phyloP scores from a whole-genome alignment of 1,140 invertebrate genomes.

The Luehdorfia chinensis region DNA sequence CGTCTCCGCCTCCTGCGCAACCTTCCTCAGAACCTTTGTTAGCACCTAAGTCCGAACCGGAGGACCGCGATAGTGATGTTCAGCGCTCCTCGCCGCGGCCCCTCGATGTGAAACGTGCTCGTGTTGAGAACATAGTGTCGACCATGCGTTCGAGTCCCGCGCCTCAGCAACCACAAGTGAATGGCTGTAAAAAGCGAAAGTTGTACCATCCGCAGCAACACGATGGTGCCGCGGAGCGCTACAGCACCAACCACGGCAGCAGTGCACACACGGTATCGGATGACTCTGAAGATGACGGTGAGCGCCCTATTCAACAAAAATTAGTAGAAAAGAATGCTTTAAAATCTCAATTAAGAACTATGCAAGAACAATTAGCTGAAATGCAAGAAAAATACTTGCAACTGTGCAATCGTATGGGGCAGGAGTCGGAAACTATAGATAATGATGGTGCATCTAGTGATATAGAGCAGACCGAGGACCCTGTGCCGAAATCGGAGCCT shows the following conservation, averaged over 20 bases:
- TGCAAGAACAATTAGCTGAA: conserved; percentile 92
- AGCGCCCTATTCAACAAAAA: conserved; percentile 87
- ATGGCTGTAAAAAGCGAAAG: conserved; percentile 97
- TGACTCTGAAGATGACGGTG: conserved; percentile 86
- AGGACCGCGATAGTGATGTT: conserved; percentile 78
- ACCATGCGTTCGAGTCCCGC: conserved; percentile 92
- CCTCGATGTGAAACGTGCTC: conserved; percentile 90
- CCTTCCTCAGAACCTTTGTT: conserved; percentile 79
- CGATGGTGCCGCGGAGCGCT: conserved; percentile 83
- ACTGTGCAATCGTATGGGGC: conserved; percentile 89
- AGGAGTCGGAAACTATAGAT: conserved; percentile 84
- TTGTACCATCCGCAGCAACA: conserved; percentile 98
- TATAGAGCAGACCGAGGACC: conserved; percentile 79
- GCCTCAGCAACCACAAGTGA: conserved; percentile 85
- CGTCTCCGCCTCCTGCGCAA: conserved; percentile 83
- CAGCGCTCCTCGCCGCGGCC: conserved; percentile 77
- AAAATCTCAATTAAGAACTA: conserved; percentile 89
- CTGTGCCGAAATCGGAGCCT: conserved; percentile 77
- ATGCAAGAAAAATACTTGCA: conserved; percentile 95
- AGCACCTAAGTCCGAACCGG: conserved; percentile 82
- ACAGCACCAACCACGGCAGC: conserved; percentile 74
- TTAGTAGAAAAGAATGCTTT: conserved; percentile 90
- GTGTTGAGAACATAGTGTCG: conserved; percentile 96
- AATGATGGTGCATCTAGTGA: conserved; percentile 85
- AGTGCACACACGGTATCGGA: conserved; percentile 78